Conservation (phyloP, 2,113 vertebrate species). For the Leptodactylus fuscus region DNA sequence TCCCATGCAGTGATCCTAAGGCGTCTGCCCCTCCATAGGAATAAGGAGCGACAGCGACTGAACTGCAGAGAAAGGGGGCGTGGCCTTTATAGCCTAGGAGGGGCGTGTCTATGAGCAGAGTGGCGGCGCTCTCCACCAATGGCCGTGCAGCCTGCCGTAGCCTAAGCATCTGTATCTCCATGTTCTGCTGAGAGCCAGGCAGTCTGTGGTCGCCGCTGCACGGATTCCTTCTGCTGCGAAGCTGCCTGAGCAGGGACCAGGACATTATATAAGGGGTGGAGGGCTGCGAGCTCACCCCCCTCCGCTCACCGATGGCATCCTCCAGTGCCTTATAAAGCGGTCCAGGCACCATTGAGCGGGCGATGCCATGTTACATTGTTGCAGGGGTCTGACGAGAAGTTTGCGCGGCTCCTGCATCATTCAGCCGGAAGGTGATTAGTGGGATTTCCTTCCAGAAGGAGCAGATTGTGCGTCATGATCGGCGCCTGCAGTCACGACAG, state of each 20-base stretch:
- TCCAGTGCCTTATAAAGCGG: background rate
- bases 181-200: background rate
- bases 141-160: background rate
- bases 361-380: background rate
- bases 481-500: background rate
- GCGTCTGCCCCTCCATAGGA: no score
- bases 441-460: background rate
- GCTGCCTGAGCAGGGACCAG: background rate
- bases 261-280: background rate
- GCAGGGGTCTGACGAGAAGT: slow-evolving; percentile 26
- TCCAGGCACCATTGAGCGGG: background rate
- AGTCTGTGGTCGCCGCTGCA: background rate
- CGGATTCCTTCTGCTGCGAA: background rate
- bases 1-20: no score
- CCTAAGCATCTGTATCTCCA: slow-evolving; percentile 25
- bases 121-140: slow-evolving; percentile 19
- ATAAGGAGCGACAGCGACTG: background rate
- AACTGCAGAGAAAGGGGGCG: slow-evolving; percentile 18
- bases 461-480: background rate
- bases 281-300: background rate
- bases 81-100: background rate
- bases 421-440: background rate
- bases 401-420: background rate
- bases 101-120: background rate
- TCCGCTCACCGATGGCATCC: background rate